Evolutionary conservation across 2,113 vertebrate species (phyloP).

Genomic region (Regulus satrapa): DNA sequence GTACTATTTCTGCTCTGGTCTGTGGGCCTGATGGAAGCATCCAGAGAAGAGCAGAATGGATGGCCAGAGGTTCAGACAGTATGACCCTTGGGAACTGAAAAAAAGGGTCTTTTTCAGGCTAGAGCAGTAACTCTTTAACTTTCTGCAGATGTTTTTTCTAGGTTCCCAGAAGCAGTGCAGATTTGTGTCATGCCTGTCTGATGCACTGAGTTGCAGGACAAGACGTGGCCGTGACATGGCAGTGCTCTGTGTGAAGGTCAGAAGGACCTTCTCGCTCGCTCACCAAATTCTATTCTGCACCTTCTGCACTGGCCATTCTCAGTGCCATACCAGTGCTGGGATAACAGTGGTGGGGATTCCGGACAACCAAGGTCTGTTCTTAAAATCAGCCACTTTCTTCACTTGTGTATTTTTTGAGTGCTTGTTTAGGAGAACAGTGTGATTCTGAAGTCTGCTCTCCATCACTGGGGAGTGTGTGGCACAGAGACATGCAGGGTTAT

Average conservation of each 20-base stretch:
- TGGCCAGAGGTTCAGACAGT: neutral
- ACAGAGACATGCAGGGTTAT: neutral
- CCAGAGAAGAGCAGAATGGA: neutral
- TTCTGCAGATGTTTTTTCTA: neutral
- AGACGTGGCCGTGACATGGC: accelerated
- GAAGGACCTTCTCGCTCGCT: neutral
- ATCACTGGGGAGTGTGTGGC: neutral
- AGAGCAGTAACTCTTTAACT: neutral
- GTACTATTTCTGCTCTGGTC: neutral
- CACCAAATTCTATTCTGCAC: accelerated
- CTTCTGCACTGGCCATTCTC: neutral
- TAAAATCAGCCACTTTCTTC: neutral
- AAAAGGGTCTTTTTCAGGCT: neutral
- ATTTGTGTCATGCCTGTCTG: neutral
- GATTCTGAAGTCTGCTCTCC: neutral
- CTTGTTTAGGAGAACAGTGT: neutral
- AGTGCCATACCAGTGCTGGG: neutral
- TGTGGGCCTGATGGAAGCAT: accelerated
- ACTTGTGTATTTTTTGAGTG: neutral
- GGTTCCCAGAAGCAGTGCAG: neutral
- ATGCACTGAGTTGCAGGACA: neutral
- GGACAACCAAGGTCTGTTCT: neutral
- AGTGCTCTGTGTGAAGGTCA: neutral
- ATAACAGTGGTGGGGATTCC: neutral
- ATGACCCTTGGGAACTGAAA: neutral